A percentile compares a stretch with the other conserved stretches of the same genome.
These are phyloP conservation scores for Peromyscus californicus DNA, from an alignment of 2,113 vertebrate genomes.

Conservation along the genomic window DNA sequence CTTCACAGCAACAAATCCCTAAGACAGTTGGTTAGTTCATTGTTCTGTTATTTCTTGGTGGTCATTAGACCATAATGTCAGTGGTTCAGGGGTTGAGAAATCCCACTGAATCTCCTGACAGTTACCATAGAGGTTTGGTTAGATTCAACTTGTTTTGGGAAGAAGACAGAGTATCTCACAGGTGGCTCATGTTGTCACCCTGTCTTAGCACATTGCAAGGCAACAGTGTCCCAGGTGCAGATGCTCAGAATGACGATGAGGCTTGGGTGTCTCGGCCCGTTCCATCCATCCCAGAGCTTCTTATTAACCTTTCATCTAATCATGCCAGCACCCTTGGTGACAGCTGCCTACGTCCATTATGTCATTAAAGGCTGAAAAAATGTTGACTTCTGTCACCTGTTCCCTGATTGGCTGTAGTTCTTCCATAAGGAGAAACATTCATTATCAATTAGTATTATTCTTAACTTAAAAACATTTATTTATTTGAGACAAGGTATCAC, in stretches of 20 bases:
- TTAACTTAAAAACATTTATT: not conserved
- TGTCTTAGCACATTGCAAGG: not conserved
- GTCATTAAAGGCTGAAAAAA: not conserved
- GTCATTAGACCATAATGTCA: not conserved
- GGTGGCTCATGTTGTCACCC: no score
- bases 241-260: not conserved
- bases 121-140: not conserved
- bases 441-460: not conserved
- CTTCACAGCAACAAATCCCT: not conserved
- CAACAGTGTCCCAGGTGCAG: not conserved
- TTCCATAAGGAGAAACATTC: not conserved
- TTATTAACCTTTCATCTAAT: not conserved
- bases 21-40: not conserved
- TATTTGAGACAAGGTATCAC: not conserved
- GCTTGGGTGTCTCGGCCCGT: not conserved
- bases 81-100: not conserved
- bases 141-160: not conserved
- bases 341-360: not conserved
- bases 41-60: not conserved
- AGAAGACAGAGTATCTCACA: not conserved
- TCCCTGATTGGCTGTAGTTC: not conserved
- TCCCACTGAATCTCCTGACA: not conserved
- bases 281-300: not conserved
- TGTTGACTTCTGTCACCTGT: not conserved
- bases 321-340: not conserved